Percentiles rank a stretch among this genome's conserved stretches.
Conservation (phyloP, 2,888 invertebrate species). For the Lithophane semibrunnea region DNA sequence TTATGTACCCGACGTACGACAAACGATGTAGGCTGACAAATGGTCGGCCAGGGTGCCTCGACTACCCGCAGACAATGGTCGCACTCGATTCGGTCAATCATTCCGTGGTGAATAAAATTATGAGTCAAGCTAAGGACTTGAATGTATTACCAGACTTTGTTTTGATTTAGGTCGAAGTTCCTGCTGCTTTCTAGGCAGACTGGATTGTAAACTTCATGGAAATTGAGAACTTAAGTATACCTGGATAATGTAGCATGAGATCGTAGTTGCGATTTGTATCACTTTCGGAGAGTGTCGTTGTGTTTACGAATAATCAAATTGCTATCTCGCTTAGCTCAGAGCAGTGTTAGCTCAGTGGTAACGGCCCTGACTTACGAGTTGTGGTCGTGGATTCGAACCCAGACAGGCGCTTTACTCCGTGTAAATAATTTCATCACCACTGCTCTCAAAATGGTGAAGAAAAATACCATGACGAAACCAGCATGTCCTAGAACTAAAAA, state of each 20-base stretch:
- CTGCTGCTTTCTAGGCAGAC: slow-evolving; percentile 20
- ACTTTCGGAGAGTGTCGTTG: neutral
- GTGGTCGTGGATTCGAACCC: no score
- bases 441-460: no score
- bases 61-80: slow-evolving; percentile 71
- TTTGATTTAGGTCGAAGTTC: slow-evolving; percentile 41
- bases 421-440: no score
- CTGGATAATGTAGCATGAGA: neutral
- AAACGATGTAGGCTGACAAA: slow-evolving; percentile 72
- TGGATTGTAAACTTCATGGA: neutral
- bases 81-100: slow-evolving; percentile 68
- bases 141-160: slow-evolving; percentile 43
- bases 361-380: no score
- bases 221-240: neutral
- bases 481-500: no score
- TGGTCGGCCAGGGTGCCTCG: slow-evolving; percentile 69
- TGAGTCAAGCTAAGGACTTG: slow-evolving; percentile 58
- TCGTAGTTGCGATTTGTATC: neutral
- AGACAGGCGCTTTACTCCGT: no score
- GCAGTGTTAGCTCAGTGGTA: no score
- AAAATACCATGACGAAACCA: no score
- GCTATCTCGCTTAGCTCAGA: no score
- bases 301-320: neutral
- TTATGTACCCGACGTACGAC: slow-evolving; percentile 71
- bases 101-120: slow-evolving; percentile 66